Evolutionary conservation across 2,113 vertebrate species (phyloP).

Genomic region (Cyphomyrus discorhynchus): DNA sequence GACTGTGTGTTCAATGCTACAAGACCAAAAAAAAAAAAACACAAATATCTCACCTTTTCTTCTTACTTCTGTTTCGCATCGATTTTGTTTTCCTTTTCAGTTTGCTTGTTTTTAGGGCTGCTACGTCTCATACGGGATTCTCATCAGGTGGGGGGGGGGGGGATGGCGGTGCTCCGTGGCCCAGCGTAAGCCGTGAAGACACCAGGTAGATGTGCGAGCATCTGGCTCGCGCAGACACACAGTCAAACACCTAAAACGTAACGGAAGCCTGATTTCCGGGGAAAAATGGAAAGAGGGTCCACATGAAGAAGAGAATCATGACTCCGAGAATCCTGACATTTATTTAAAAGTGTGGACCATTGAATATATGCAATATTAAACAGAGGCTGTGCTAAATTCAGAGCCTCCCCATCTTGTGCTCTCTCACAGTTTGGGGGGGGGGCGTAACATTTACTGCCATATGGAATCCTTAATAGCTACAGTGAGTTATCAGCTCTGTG

Average conservation of each 20-base stretch:
- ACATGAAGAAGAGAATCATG: background rate
- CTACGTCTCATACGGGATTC: background rate
- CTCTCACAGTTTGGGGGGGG: background rate
- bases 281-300: background rate
- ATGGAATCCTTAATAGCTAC: background rate
- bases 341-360: background rate
- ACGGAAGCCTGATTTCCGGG: background rate
- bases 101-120: background rate
- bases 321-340: background rate
- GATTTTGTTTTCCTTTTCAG: background rate
- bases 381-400: background rate
- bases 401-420: background rate
- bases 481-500: background rate
- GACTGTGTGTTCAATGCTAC: background rate
- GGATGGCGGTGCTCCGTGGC: background rate
- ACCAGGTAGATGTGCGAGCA: background rate
- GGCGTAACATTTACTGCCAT: background rate
- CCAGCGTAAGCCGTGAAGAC: background rate
- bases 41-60: background rate
- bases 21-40: background rate
- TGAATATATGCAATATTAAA: background rate
- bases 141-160: background rate
- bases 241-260: background rate
- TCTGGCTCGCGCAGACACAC: background rate
- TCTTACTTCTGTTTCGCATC: background rate